Evolutionary conservation across 2,113 vertebrate genomes (phyloP).

Genomic region (Poicephalus gulielmi): DNA sequence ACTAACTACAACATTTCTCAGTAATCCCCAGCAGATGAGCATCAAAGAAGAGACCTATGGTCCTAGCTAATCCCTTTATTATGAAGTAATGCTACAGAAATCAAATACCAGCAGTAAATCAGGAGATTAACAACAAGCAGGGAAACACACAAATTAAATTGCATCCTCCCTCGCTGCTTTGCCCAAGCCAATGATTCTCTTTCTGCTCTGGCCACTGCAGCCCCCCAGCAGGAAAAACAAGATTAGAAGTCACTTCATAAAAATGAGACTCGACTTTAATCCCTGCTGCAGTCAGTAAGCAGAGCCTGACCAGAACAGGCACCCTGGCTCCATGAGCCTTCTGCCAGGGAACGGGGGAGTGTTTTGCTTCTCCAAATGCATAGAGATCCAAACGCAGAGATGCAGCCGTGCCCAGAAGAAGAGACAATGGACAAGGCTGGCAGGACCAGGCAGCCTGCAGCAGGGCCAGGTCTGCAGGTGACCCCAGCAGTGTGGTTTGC

Average conservation of each 20-base stretch:
- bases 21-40: constrained; percentile 61
- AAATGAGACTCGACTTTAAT: constrained; percentile 14
- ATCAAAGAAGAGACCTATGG: constrained; percentile 15
- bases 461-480: not conserved
- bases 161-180: not conserved
- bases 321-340: not conserved
- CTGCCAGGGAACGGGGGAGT: not conserved
- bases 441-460: not conserved
- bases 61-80: constrained; percentile 45
- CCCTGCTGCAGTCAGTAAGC: not conserved
- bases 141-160: constrained; percentile 68
- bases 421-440: not conserved
- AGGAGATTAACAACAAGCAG: constrained; percentile 49
- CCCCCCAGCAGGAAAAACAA: not conserved
- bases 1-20: not conserved
- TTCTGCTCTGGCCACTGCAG: not conserved
- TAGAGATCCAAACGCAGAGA: not conserved
- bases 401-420: not conserved
- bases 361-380: not conserved
- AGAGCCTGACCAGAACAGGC: not conserved
- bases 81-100: constrained; percentile 21
- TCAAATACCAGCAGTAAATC: constrained; percentile 12
- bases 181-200: not conserved
- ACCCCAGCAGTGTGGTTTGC: not conserved
- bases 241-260: constrained; percentile 24